Conservation (phyloP, 2,888 invertebrate species). For the Agriotes lineatus region DNA sequence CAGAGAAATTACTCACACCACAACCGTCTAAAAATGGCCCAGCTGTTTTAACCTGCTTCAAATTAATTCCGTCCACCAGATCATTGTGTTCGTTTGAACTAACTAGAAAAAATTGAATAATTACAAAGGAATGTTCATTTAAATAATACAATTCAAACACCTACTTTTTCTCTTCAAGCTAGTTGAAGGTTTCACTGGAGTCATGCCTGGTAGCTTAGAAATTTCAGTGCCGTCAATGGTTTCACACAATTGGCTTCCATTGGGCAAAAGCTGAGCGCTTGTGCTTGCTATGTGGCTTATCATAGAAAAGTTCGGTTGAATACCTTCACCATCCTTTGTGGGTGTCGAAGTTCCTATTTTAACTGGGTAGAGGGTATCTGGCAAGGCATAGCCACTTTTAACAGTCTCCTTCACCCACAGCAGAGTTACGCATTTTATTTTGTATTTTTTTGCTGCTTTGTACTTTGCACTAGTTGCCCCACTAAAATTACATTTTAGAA, state of each 20-base stretch:
- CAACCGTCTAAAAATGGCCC: constrained; percentile 92
- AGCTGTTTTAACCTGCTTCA: constrained; percentile 77
- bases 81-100: constrained; percentile 48
- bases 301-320: constrained; percentile 66
- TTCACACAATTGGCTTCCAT: constrained; percentile 36
- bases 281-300: constrained; percentile 64
- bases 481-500: constrained; percentile 12
- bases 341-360: constrained; percentile 80
- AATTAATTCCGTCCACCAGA: constrained; percentile 68
- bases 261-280: constrained; percentile 1
- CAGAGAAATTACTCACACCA: constrained; percentile 78
- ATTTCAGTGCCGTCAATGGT: constrained; percentile 40
- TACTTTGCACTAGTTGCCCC: constrained; percentile 81
- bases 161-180: constrained; percentile 36
- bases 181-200: constrained; percentile 7
- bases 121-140: background rate
- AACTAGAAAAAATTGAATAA: constrained; percentile 30
- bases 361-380: constrained; percentile 71
- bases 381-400: constrained; percentile 76
- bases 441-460: constrained; percentile 69
- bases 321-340: constrained; percentile 67
- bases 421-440: constrained; percentile 76
- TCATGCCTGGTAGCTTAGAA: constrained; percentile 1
- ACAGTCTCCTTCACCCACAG: constrained; percentile 88
- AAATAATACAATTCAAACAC: too few relatives aligned